Percentiles rank a stretch among this genome's conserved stretches.
Conservation (phyloP, 2,113 vertebrate species). For the Picathartes gymnocephalus region DNA sequence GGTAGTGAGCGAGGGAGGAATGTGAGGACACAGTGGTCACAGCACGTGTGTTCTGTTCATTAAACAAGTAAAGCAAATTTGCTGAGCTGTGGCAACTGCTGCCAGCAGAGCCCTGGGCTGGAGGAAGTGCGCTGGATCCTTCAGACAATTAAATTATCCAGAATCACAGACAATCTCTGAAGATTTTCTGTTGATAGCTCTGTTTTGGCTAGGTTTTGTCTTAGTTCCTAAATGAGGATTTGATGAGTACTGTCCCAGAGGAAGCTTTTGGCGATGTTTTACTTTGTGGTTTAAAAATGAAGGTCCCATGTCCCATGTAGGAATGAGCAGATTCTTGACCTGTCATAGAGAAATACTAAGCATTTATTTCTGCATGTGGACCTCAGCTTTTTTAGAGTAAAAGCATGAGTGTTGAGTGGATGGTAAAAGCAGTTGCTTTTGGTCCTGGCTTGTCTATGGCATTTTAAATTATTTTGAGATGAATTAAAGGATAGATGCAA, state of each 20-base stretch:
- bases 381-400: constrained; percentile 53
- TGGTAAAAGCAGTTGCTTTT: constrained; percentile 43
- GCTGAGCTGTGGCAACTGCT: not conserved
- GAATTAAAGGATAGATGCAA: constrained; percentile 50
- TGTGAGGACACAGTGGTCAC: not conserved
- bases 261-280: not conserved
- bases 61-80: not conserved
- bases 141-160: not conserved
- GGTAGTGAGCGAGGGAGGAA: not conserved
- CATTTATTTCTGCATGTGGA: constrained; percentile 41
- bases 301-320: not conserved
- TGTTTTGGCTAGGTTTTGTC: constrained; percentile 11
- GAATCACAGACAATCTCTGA: not conserved
- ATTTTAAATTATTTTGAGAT: constrained; percentile 54
- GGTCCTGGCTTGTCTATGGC: constrained; percentile 49
- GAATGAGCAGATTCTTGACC: not conserved
- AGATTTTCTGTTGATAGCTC: not conserved
- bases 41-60: not conserved
- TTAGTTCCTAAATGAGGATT: not conserved
- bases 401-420: constrained; percentile 57
- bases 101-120: not conserved
- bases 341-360: not conserved
- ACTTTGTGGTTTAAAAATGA: not conserved
- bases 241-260: not conserved
- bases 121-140: not conserved